These are phyloP conservation scores for Labroides dimidiatus DNA, from an alignment of 2,797 vertebrate species.

Conservation along the genomic window DNA sequence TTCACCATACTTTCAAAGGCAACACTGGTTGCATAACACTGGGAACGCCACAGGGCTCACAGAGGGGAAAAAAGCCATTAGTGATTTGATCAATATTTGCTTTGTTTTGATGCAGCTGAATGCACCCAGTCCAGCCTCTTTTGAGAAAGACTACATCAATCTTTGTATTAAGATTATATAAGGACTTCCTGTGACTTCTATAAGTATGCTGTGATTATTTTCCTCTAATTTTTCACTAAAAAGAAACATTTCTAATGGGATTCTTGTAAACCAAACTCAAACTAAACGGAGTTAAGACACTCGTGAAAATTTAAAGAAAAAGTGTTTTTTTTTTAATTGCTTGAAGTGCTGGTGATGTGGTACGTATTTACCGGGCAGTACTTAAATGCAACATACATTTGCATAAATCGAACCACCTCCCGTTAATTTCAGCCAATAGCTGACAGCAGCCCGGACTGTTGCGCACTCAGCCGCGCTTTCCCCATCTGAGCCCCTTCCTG, in stretches of 20 bases:
- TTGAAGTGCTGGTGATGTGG: neutral
- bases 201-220: no score
- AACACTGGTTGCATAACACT: neutral
- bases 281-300: no score
- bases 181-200: no score
- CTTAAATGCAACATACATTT: constrained; percentile 21
- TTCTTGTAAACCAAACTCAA: no score
- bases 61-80: neutral
- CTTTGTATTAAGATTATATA: no score
- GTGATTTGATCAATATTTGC: neutral
- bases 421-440: constrained; percentile 47
- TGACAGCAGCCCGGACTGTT: neutral
- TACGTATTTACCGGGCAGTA: neutral
- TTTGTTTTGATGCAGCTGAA: neutral
- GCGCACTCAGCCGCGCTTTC: constrained; percentile 27
- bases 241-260: no score
- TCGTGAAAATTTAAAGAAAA: no score
- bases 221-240: no score
- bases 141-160: no score
- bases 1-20: neutral
- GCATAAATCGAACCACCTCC: constrained; percentile 16
- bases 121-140: neutral
- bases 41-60: neutral
- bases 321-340: no score
- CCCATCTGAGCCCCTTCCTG: neutral